These are phyloP conservation scores for Helogale parvula DNA, from an alignment of 2,113 vertebrate genomes.

Conservation along the genomic window DNA sequence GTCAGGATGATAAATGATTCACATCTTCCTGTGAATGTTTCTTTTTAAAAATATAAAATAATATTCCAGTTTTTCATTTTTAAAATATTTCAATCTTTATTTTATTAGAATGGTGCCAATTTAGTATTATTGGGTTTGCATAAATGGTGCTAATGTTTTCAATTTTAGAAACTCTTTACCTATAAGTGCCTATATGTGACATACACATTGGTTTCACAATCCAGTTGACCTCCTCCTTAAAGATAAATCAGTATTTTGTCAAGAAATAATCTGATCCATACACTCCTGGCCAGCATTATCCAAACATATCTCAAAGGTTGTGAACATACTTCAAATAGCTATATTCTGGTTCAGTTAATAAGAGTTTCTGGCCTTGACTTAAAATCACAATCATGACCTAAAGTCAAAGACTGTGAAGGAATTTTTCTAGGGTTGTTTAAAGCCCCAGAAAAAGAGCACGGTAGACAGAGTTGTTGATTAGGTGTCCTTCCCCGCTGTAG, in stretches of 20 bases:
- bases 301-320: neutral
- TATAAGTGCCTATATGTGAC: neutral
- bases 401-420: neutral
- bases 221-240: neutral
- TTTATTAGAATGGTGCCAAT: neutral
- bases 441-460: neutral
- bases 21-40: neutral
- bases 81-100: constrained; percentile 42
- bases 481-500: neutral
- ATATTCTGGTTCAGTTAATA: neutral
- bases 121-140: neutral
- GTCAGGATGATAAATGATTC: constrained; percentile 58
- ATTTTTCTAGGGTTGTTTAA: neutral
- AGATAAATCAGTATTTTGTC: neutral
- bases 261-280: neutral
- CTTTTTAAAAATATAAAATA: neutral
- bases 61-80: constrained; percentile 3
- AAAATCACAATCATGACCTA: neutral
- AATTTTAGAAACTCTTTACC: neutral
- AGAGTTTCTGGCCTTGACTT: neutral
- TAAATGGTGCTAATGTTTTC: constrained; percentile 16
- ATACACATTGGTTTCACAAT: neutral
- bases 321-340: constrained; percentile 10
- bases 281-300: neutral
- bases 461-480: neutral